These are phyloP conservation scores for Cataglyphis altisquamis DNA, from an alignment of 2,888 invertebrate species.

Conservation along the genomic window DNA sequence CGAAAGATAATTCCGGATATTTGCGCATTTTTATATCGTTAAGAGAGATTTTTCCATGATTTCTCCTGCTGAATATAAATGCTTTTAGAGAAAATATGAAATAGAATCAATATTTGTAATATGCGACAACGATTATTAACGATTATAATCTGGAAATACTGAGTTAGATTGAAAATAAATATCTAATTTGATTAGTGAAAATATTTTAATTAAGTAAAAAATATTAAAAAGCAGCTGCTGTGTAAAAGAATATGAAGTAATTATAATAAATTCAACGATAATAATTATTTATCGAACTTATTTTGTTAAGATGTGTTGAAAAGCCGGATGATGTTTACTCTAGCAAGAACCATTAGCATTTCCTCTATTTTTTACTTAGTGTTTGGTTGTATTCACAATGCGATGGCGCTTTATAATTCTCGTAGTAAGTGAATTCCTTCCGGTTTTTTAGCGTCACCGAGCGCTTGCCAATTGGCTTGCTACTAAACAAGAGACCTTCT, in stretches of 20 bases:
- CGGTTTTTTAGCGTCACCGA: background rate
- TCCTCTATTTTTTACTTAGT: conserved; percentile 21
- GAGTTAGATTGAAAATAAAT: background rate
- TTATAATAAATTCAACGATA: background rate
- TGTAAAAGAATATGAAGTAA: background rate
- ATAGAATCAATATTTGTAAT: background rate
- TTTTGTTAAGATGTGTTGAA: background rate
- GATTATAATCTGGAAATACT: background rate
- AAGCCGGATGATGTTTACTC: background rate
- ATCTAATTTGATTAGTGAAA: background rate
- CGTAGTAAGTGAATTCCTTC: background rate
- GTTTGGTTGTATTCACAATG: background rate
- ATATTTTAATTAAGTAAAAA: background rate
- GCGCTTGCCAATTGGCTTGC: background rate
- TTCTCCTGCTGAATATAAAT: background rate
- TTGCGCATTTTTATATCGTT: background rate
- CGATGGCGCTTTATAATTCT: conserved; percentile 21
- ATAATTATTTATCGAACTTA: background rate
- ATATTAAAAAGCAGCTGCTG: background rate
- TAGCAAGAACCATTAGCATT: conserved; percentile 11
- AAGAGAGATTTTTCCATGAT: background rate
- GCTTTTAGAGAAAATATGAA: background rate
- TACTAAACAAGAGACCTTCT: background rate
- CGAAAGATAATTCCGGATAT: background rate
- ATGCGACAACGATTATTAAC: background rate